Base-by-base conservation (phyloP, 1,140 invertebrate genomes). In the Drosophila seguyi region DNA sequence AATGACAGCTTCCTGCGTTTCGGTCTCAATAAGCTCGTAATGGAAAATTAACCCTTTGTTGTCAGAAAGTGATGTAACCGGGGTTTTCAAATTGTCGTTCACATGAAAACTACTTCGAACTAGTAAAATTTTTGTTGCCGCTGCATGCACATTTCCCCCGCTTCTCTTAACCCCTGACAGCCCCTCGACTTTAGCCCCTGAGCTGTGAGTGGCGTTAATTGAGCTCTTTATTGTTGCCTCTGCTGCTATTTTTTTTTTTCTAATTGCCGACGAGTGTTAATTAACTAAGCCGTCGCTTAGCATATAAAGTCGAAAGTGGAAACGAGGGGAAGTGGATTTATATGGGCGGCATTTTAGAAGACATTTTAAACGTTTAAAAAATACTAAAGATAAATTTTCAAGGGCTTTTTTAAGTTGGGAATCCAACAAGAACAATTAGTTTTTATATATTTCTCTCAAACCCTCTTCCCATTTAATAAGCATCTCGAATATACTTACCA, bases 101-200 rank as follows among this genome's bases (percentile, higher is more conserved):
- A 78, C 83, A 86, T 79, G 82, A 82, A 77, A 87, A 87, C 84
- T 88, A 83, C 84, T 84, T 88, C 52, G 58, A 80, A 88, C 84
- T 83, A 63, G 83, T 73, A 82, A 86, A 63, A 81, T 75, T 75
- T 75, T 60, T 79, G 73, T 72, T 74, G 57, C 61, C 59, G 81
- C 69, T 85, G 76, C 69, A 85, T 85, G 73, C 73, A 84, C 42
- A 31, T 41, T 31, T 44, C 14, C 31, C n/a, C n/a, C n/a, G 14
- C 10, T 14, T 4, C 20, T 6, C 48, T 31, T 29, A 62, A 58
- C 60, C 60, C 60, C 60, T 7, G 11, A 2, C 3, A 14, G 27
- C 16, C 59, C 45, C 52, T n/a, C 42, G 14, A 38, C 42, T 36
- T 56, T 42, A 36, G 34, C 41, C 57, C 14, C 4, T 62, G 4